Base-by-base conservation (phyloP, 2,888 invertebrate genomes). In the Rhagophthalmus giganteus region DNA sequence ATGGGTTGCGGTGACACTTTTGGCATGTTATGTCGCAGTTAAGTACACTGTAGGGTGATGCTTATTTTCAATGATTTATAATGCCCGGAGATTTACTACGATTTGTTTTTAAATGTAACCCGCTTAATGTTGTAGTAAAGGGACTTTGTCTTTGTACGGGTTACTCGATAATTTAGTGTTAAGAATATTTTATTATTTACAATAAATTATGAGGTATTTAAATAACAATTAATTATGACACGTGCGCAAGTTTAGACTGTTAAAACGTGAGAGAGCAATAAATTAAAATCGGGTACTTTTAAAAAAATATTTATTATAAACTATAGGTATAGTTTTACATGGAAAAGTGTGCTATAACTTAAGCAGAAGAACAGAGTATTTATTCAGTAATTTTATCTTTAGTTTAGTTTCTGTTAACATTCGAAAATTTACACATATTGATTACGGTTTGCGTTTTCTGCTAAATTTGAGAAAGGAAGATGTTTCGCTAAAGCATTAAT, bases 281-380 rank as follows among this genome's bases (percentile, higher is more conserved):
- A 20, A 20, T 20, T 7, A 20, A 20, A 20, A 5, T 20, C 7
- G 26, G 12, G n/a, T 7, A 12, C 14, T 34, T 33, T 16, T 51
- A 51, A 28, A 41, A 50, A 50, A 50, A 50, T 50, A 50, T 50
- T 50, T 50, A 50, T 42, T 49, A 49, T 42, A 49, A 42, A 49
- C 37, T 42, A 13, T 44, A 50, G 24, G 31, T 42, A 50, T 26
- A 27, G 7, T 28, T 25, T 42, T 34, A 40, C 40, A 40, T 30
- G 39, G 34, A 35, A 48, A 48, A 48, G 26, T 13, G 15, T 41
- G 14, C 30, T 34, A 39, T 15, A 48, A 48, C 35, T 33, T 20
- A 48, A 28, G 9, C 9, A 40, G 41, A 48, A 35, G 30, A 35
- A 25, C 27, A 35, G 48, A 48, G 48, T 40, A 48, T 48, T 48